Percentiles rank a stretch among this genome's conserved stretches.
phyloP scores from a whole-genome alignment of 2,113 vertebrate species.

The Oenanthe melanoleuca region DNA sequence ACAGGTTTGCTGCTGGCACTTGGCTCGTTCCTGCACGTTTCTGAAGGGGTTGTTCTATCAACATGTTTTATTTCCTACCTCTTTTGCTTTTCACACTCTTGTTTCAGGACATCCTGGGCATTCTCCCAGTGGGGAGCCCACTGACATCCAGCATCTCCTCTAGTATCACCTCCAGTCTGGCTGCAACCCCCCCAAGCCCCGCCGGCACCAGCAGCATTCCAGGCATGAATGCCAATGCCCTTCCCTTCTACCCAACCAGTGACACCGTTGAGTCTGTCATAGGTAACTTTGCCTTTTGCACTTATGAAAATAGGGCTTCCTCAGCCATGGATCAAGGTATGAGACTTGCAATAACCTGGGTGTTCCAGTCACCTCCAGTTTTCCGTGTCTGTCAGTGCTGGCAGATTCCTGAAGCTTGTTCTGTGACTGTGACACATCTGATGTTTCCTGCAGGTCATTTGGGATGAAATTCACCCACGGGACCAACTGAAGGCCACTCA shows the following conservation, averaged over 20 bases:
- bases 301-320: background rate
- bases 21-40: background rate
- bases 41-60: background rate
- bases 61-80: constrained; percentile 22
- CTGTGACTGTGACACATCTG: constrained; percentile 37
- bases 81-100: constrained; percentile 32
- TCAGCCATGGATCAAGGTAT: constrained; percentile 8
- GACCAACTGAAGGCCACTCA: constrained; percentile 35
- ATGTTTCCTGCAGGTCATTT: constrained; percentile 54
- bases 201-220: constrained; percentile 88
- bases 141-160: constrained; percentile 92
- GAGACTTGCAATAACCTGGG: background rate
- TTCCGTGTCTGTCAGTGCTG: background rate
- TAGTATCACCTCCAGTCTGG: constrained; percentile 95
- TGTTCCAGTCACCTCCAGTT: constrained; percentile 24
- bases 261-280: constrained; percentile 98
- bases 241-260: constrained; percentile 98
- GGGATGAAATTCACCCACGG: constrained; percentile 1
- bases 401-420: constrained; percentile 25
- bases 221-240: constrained; percentile 97
- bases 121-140: constrained; percentile 92
- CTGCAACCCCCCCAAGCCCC: constrained; percentile 93
- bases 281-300: constrained; percentile 78
- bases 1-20: constrained; percentile 40
- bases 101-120: constrained; percentile 90